Conservation (phyloP, 2,888 invertebrate species). For the Incurvaria masculella region DNA sequence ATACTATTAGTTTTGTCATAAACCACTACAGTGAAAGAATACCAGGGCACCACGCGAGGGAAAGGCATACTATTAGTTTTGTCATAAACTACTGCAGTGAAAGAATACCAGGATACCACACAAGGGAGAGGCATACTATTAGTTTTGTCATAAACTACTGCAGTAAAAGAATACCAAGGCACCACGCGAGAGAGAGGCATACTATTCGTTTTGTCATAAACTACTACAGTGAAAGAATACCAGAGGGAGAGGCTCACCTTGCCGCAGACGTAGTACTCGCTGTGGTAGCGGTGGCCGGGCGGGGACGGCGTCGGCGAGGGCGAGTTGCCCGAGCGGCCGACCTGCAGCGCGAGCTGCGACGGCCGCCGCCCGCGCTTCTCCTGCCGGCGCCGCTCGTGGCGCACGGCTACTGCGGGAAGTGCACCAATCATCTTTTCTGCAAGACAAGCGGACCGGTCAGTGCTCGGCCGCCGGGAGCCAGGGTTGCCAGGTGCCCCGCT, state of each 20-base stretch:
- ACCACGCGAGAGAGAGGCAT: too few species aligned
- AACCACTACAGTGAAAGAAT: too few species aligned
- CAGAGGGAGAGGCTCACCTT: constrained; percentile 49
- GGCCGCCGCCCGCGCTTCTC: constrained; percentile 66
- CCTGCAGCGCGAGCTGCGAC: constrained; percentile 64
- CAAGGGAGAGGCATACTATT: too few species aligned
- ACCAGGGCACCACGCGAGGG: too few species aligned
- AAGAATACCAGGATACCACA: too few species aligned
- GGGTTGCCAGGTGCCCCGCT: too few species aligned
- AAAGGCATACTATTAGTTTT: too few species aligned
- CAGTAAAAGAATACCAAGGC: constrained; percentile 8
- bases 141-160: constrained; percentile 12
- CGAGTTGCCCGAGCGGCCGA: constrained; percentile 59
- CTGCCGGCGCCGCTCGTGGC: constrained; percentile 73
- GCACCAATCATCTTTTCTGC: constrained; percentile 76
- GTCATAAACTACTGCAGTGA: too few species aligned
- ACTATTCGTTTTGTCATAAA: constrained; percentile 14
- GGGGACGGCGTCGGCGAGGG: constrained; percentile 65
- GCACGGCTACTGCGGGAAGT: constrained; percentile 83
- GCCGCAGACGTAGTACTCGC: constrained; percentile 70
- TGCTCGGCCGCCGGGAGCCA: too few species aligned
- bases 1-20: too few species aligned
- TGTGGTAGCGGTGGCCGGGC: constrained; percentile 47
- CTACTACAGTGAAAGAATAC: constrained; percentile 10
- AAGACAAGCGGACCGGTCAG: background rate